A percentile compares a stretch with the other conserved stretches of the same genome.
Evolutionary conservation across 2,113 vertebrate species (phyloP).

Genomic region (Anoura caudifer): DNA sequence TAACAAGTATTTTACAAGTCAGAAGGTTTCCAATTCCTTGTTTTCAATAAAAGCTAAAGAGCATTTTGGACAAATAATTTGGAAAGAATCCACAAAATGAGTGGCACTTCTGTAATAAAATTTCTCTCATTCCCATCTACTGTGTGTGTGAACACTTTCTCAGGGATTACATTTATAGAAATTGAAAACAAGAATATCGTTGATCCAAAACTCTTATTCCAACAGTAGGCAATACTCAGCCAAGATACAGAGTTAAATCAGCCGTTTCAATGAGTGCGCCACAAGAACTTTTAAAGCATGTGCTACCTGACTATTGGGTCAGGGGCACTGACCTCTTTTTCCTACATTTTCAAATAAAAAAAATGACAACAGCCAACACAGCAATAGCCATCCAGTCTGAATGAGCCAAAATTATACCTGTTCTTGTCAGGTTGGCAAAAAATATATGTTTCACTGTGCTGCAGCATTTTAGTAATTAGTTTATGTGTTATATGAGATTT

Average conservation of each 20-base stretch:
- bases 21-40: background rate
- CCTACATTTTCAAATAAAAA: too few species aligned
- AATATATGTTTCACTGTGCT: too few species aligned
- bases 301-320: too few species aligned
- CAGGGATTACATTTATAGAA: background rate
- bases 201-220: background rate
- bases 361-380: too few species aligned
- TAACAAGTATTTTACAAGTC: background rate
- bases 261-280: background rate
- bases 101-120: background rate
- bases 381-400: too few species aligned
- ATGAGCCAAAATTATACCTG: too few species aligned
- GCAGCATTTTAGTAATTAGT: too few species aligned
- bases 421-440: too few species aligned
- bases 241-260: background rate
- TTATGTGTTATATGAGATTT: too few species aligned
- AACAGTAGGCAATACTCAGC: background rate
- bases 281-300: too few species aligned
- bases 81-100: background rate
- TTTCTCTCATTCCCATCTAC: background rate
- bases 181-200: background rate
- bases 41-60: conserved; percentile 34
- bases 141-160: background rate
- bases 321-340: too few species aligned
- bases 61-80: conserved; percentile 5